Base-by-base conservation (phyloP, 2,797 vertebrate species). In the Setipinna tenuifilis region DNA sequence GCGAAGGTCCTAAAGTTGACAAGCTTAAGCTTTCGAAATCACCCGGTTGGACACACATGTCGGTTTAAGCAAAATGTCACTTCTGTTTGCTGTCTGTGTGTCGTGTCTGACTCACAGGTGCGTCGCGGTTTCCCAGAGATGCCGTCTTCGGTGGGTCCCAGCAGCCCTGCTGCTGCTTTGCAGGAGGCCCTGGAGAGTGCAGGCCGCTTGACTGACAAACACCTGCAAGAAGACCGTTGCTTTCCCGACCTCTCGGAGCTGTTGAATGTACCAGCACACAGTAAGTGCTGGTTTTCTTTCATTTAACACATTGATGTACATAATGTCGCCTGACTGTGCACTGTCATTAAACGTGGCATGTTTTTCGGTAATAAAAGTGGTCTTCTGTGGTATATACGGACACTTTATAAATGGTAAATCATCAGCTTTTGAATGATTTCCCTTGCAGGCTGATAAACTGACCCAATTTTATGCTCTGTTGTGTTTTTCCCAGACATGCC, bases 171-270 rank as follows among this genome's bases (percentile, higher is more conserved):
- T 0, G 93, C 96, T 10, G 92, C 94, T 0, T 89, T 96, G 46
- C 97, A 96, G 14, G 98, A 98, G 83, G 94, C 95, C 7, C 92
- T 99, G 93, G 98, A 98, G 59, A 96, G 91, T 86, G 96, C 98
- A 0, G 95, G 96, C 46, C 95, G 97, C 71, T 92, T 97, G 57
- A 96, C 98, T n/a, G 98, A 99, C 93, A 91, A 94, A 46, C 97
- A 98, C 88, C 92, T 99, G 86, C 97, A 95, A 87, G 98, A 98
- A 5, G 98, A 98, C 88, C 97, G 98, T 88, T 96, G 94, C 92
- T 98, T 97, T 82, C 98, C 98, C 0, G 98, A 99, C 91, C 95
- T 99, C 82, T 98, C 97, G 0, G 98, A 98, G 88, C 93, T 98
- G 85, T 96, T 99, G 82, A 89, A 95, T 14, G 97, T 98, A 23